Conservation (phyloP, 2,113 vertebrate genomes). For the Tretioscincus oriximinensis region DNA sequence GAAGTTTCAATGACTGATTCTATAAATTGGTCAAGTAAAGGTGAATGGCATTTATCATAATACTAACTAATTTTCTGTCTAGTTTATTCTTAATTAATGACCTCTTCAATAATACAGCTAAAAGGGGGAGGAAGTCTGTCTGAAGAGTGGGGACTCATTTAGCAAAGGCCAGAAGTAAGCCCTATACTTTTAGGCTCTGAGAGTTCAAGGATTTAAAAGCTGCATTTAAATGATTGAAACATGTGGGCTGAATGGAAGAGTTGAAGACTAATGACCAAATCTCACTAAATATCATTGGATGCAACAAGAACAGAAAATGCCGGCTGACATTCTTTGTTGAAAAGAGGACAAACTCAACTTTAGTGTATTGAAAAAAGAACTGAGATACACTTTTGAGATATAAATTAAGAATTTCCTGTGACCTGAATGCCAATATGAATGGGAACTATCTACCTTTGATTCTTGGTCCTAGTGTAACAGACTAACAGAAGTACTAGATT, state of each 20-base stretch:
- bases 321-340: background rate
- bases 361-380: background rate
- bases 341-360: background rate
- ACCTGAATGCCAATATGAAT: background rate
- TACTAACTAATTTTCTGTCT: constrained; percentile 41
- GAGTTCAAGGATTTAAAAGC: constrained; percentile 37
- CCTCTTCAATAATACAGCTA: constrained; percentile 27
- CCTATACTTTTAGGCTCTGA: constrained; percentile 35
- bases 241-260: background rate
- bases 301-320: background rate
- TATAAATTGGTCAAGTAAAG: constrained; percentile 48
- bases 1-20: constrained; percentile 40
- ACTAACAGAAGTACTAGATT: background rate
- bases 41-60: constrained; percentile 48
- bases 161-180: constrained; percentile 31
- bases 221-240: constrained; percentile 6
- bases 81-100: constrained; percentile 32
- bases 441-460: background rate
- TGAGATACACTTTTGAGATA: background rate
- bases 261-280: background rate
- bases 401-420: background rate
- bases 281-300: background rate
- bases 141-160: constrained; percentile 16
- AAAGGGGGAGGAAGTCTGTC: constrained; percentile 28
- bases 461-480: background rate